Base-by-base conservation (phyloP, 2,797 vertebrate genomes). In the Enteromius trimaculatus region DNA sequence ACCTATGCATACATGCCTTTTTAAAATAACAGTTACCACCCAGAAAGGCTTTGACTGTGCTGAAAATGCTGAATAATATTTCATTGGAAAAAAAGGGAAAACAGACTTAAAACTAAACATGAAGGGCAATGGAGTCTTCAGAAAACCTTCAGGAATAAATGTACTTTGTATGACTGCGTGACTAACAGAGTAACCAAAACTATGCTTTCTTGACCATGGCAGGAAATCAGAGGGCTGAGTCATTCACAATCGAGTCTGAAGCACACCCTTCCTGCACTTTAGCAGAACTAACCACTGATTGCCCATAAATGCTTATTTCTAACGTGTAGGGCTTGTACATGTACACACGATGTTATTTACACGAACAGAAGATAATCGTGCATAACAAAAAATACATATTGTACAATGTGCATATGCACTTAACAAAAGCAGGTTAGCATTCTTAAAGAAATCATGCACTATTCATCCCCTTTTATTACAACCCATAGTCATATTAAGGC, bases 221-320 rank as follows among this genome's bases (percentile, higher is more conserved):
- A 87, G 84, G 86, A 89, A 86, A 72, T 85, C 39, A 83, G 74
- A 72, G 58, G 49, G 82, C 83, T 74, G 86, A 88, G 72, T 88
- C 84, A 85, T 76, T 78, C 77, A 84, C 79, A 68, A 65, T 44
- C 11, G 23, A 39, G 68, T 21, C 71, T 31, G 75, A 60, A 60
- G 37, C 83, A 74, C 82, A 86, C 84, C 84, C 83, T 88, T 77
- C 81, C 70, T 84, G 58, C 53, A 51, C 62, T 82, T 77, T 80
- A 44, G 77, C 51, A 86, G 69, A 51, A 58, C 7, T 13, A 53
- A 60, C 37, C 37, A 31, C 70, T 62, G 49, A 34, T 31, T 10
- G 1, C 7, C 42, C 62, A 60, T 34, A 21, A 21, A 64, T 76
- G 72, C 16, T 65, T 1, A 19, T 51, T 47, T 39, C 74, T 34